These are phyloP conservation scores for Eupsilia transversa DNA, from an alignment of 2,888 invertebrate species.

Conservation along the genomic window DNA sequence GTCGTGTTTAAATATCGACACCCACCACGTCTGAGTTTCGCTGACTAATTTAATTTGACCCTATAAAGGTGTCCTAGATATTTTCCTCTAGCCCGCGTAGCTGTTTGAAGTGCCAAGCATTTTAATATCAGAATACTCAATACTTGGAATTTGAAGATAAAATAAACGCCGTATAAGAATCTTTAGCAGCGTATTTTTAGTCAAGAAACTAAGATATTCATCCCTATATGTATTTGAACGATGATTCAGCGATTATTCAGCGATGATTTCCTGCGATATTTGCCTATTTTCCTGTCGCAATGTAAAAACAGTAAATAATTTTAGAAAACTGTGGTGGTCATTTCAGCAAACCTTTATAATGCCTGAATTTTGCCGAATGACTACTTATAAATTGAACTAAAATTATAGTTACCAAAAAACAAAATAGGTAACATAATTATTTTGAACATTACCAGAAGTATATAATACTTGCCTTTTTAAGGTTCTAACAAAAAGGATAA, in stretches of 20 bases:
- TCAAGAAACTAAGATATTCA: background rate
- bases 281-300: background rate
- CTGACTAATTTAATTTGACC: too few relatives aligned
- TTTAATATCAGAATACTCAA: slow-evolving; percentile 38
- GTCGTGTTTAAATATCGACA: too few relatives aligned
- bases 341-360: background rate
- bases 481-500: background rate
- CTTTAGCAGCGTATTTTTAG: background rate
- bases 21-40: too few relatives aligned
- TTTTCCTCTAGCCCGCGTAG: background rate
- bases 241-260: background rate
- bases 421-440: too few relatives aligned
- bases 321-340: background rate
- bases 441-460: too few relatives aligned
- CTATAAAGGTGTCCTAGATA: background rate
- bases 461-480: too few relatives aligned
- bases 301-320: background rate
- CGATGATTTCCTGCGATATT: background rate
- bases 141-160: slow-evolving; percentile 23
- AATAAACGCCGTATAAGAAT: slow-evolving; percentile 15
- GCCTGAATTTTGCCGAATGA: background rate
- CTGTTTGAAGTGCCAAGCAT: slow-evolving; percentile 17
- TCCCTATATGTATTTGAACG: background rate
- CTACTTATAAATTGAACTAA: too few relatives aligned
- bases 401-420: too few relatives aligned